Evolutionary conservation across 37 sponge, comb jelly and placozoan genomes (phyloP), one percentile per base, ranked within the genome.

Genomic region (Dysidea cf. avara): DNA sequence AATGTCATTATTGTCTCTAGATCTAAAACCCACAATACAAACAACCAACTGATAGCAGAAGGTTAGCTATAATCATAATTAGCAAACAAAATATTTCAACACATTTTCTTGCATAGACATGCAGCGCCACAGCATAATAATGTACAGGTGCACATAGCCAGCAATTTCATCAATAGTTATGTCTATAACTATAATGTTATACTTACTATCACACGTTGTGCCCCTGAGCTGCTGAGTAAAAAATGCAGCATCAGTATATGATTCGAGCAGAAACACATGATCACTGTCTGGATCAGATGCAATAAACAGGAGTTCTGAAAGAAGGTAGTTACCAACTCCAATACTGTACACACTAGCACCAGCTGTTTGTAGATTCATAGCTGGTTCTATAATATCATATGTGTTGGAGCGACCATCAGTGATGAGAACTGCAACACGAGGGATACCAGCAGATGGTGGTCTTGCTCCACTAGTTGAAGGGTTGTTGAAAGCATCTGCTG

Each of bases 361-460:
- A 0, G 66, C 72, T 20, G 77, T 40, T 60, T 90, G 76, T 18
- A 93, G 60, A 16, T 17, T 17, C 37, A 71, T 28, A 14, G 94
- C 85, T 0, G 50, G 38, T 14, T 61, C 28, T 25, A 2, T 57
- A 18, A 87, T 69, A 13, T 65, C 54, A 22, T 64, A 61, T 11
- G 74, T 32, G 67, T 95, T 95, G 21, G 96, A 91, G 0, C 72
- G 77, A 0, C 96, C 96, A 48, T 95, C 96, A 1, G 96, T 95
- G 24, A 95, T 61, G 62, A 95, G 75, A 4, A 95, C 83, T 2
- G 68, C 92, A 2, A 95, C 65, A 21, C 74, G 78, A 0, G 96
- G 96, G 1, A 95, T 60, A 3, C 96, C 96, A 3, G 63, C 49
- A 9, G 81, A 76, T 2, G 30, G 5, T 1, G 88, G 89, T 60